Evolutionary conservation across 2,888 invertebrate species (phyloP).

Genomic region (Orchestes rusci): DNA sequence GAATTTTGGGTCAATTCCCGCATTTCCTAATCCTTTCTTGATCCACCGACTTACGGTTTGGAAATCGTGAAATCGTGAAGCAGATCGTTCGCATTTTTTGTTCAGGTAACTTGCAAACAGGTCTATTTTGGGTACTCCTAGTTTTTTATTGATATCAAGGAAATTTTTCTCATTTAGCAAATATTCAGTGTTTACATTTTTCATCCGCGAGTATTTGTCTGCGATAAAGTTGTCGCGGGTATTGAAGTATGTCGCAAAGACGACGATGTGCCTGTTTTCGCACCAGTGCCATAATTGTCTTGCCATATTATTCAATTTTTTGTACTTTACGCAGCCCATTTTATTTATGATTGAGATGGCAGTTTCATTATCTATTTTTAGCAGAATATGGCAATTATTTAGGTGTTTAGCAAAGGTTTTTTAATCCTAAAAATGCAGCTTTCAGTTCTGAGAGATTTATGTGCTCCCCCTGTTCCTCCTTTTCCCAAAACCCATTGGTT

Average conservation of each 20-base stretch:
- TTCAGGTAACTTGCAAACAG: slow-evolving; percentile 1
- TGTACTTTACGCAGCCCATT: neutral
- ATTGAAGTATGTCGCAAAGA: neutral
- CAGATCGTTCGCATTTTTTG: slow-evolving; percentile 2
- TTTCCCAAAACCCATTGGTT: no score
- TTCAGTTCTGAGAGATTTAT: no score
- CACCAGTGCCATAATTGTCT: slow-evolving; percentile 22
- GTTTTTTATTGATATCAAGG: neutral
- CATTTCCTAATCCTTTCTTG: slow-evolving; percentile 2
- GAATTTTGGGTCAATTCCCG: slow-evolving; percentile 7
- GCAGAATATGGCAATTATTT: neutral
- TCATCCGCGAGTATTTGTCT: neutral
- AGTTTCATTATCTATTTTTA: neutral
- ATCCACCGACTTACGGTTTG: slow-evolving; percentile 10
- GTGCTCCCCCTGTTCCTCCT: no score
- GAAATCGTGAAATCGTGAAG: slow-evolving; percentile 4
- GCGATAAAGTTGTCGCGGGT: neutral
- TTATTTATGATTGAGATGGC: neutral
- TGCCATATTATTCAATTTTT: neutral
- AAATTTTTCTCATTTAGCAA: neutral
- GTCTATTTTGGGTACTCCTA: slow-evolving; percentile 1
- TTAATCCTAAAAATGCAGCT: no score
- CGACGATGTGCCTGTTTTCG: slow-evolving; percentile 12
- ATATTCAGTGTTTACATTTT: slow-evolving; percentile 2
- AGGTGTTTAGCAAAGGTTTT: no score